These are phyloP conservation scores for Steinernema scapterisci DNA, from an alignment of 2,888 invertebrate genomes.

Conservation along the genomic window DNA sequence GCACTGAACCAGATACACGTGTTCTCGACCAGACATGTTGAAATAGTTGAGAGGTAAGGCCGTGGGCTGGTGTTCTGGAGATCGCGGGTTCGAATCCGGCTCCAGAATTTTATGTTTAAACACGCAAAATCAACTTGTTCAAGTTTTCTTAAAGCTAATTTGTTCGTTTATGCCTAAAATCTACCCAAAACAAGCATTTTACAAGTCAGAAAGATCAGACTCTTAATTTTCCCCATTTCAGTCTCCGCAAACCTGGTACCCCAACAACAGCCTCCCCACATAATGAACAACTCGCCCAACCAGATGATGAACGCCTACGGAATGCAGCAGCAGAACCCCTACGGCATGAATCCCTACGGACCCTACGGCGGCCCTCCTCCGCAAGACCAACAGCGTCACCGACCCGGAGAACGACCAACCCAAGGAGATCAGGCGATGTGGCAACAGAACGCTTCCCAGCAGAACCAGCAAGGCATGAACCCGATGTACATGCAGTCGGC, in stretches of 20 bases:
- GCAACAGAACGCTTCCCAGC: not conserved
- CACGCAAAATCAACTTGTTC: too few species aligned
- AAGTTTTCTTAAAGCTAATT: too few species aligned
- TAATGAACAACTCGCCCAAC: conserved; percentile 18
- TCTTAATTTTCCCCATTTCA: too few species aligned
- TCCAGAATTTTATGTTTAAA: too few species aligned
- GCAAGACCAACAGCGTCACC: conserved; percentile 12
- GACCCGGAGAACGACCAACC: not conserved
- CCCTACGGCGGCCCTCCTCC: conserved; percentile 9
- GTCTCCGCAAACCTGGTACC: not conserved
- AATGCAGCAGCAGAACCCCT: conserved; percentile 4
- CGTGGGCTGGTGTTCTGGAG: too few species aligned
- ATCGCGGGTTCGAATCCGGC: too few species aligned
- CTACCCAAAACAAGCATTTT: too few species aligned
- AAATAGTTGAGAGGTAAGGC: too few species aligned
- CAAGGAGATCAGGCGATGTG: not conserved
- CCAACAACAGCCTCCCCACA: conserved; percentile 14
- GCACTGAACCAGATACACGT: too few species aligned
- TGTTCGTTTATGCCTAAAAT: too few species aligned
- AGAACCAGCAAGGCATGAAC: conserved; percentile 3
- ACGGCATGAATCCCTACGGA: conserved; percentile 19
- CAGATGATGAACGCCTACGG: conserved; percentile 10
- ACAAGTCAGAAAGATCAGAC: too few species aligned
- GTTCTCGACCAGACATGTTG: too few species aligned
- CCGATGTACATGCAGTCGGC: conserved; percentile 24